Evolutionary conservation across 2,888 invertebrate species (phyloP), one percentile per base, ranked within the genome.

Genomic region (Leistus spinibarbis): DNA sequence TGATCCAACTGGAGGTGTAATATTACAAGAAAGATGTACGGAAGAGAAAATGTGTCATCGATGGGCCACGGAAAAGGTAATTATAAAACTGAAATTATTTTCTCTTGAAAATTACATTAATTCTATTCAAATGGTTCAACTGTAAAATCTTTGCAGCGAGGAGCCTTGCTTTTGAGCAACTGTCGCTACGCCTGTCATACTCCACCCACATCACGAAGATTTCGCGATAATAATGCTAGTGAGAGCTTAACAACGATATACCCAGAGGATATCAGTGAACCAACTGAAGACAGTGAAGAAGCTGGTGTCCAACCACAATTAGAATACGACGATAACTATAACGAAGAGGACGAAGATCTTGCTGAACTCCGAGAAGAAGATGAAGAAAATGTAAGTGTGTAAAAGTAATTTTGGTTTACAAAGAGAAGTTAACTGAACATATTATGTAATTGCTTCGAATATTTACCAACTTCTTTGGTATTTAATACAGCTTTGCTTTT

Each of bases 11-110:
- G 93, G 93, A 40, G 93, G 92, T 0, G 88, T 89, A 65, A 89
- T 95, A 64, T 89, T 91, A 82, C 93, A 94, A 84, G 91, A 93
- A 82, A 89, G 91, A 64, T 93, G 93, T 83, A 88, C 89, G 20
- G 89, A 89, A 78, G 90, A 90, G 76, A 88, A 88, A 82, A 88
- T 88, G 2, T 94, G 94, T 82, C 90, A 91, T 81, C 88, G 89
- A 67, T 93, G 92, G 92, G 86, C 88, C 7, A 86, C 71, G 5
- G 40, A 75, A n/a, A 68, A 69, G 64, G 75, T 75, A 69, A 1
- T 20, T 64, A 9, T 63, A 22, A 10, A 22, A 20, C n/a, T 63
- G 3, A 9, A 63, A 63, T 62, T 62, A 62, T 7, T 53, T 40
- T 27, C 13, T 27, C 66, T 24, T 22, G 10, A 24, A 66, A 40